Evolutionary conservation across 2,113 vertebrate genomes (phyloP), one percentile per base, ranked within the genome.

Genomic region (Muntiacus reevesi): DNA sequence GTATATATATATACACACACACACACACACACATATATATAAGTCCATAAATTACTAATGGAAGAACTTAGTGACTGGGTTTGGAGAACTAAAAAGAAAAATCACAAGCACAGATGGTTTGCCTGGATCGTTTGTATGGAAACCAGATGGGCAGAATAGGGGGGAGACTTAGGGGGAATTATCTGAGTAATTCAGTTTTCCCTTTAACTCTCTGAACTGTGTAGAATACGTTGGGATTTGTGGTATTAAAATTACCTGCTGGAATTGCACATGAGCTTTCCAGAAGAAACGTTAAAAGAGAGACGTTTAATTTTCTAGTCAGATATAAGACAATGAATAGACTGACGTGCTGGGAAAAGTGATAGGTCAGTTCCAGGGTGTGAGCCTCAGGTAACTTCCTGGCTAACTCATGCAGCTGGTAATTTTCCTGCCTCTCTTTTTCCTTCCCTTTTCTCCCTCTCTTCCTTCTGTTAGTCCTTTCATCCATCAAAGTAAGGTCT

Each of bases 311-410:
- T 94, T 97, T 94, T 59, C 52, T 74, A 50, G 25, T 83, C 6
- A 62, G 36, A 57, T 30, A 5, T n/a, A 95, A 95, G 87, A 92
- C 93, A 86, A 71, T 54, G 83, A 96, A 30, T 21, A 96, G 89
- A 83, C 36, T 28, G 62, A 92, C 67, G 1, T 10, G 12, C 27
- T 43, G 40, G 43, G 62, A 52, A 74, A 86, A 33, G 27, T 43
- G 45, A 52, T 21, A 6, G 15, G 43, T 36, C 17, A 4, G 9
- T 78, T 88, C 14, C 28, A 87, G 62, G 8, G 57, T 43, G 21
- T 74, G 64, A 90, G 43, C 33, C 57, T 94, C 9, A 25, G 52
- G n/a, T 28, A 9, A 43, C 55, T 88, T 93, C 81, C 27, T 85
- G 12, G 40, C 43, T 12, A 33, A 45, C 40, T 21, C 4, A 0